Conservation (phyloP, 2,113 vertebrate genomes). For the Pangasianodon hypophthalmus region DNA sequence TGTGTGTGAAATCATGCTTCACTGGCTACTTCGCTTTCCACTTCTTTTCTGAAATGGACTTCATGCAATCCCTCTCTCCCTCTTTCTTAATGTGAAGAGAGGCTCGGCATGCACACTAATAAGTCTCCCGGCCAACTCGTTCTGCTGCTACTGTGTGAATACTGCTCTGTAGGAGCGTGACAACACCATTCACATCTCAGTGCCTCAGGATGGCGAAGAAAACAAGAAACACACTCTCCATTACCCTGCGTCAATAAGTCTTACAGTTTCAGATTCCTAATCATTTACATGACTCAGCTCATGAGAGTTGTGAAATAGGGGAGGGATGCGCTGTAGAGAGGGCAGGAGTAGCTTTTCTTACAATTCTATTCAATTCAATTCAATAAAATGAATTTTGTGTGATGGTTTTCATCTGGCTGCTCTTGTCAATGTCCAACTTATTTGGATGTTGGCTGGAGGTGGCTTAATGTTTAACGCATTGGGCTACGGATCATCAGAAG, state of each 20-base stretch:
- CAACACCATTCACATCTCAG: slow-evolving; percentile 29
- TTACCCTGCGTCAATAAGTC: not conserved
- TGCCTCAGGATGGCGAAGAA: not conserved
- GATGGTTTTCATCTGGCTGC: not conserved
- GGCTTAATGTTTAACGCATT: not conserved
- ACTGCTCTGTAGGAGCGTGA: slow-evolving; percentile 6
- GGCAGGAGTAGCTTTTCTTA: not conserved
- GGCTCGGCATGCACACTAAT: slow-evolving; percentile 31
- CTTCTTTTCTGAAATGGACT: slow-evolving; percentile 48
- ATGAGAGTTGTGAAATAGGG: not conserved
- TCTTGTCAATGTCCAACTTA: not conserved
- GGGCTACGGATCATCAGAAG: not conserved
- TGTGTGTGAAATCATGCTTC: slow-evolving; percentile 47
- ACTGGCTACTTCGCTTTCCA: slow-evolving; percentile 10
- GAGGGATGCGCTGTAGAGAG: not conserved
- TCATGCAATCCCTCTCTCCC: not conserved
- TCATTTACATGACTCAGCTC: not conserved
- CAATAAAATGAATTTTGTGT: not conserved
- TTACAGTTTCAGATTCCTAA: not conserved
- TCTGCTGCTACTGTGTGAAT: slow-evolving; percentile 9
- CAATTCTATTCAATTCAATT: not conserved
- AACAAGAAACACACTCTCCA: not conserved
- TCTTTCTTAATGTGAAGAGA: slow-evolving; percentile 19
- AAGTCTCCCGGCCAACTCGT: not conserved
- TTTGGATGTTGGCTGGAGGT: not conserved